Percentiles rank a stretch among this genome's conserved stretches.
These are phyloP conservation scores for Lutraria rhynchaena DNA, from an alignment of 1,140 invertebrate species.

Conservation along the genomic window DNA sequence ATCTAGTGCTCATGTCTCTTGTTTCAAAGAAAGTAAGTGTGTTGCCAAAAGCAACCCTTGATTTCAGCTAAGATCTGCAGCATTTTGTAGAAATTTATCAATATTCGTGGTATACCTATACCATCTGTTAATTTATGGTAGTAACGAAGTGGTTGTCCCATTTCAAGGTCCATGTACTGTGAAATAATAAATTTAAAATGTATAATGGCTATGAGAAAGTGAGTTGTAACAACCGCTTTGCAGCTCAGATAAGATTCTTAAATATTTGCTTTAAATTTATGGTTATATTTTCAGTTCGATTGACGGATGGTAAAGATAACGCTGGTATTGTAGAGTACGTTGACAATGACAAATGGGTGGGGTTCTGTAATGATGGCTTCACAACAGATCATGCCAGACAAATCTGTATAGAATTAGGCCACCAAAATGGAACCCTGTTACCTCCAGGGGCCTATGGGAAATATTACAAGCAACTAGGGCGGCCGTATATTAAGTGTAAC, in stretches of 20 bases:
- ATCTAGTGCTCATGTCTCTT: conserved; percentile 31
- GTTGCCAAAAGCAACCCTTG: too few relatives aligned
- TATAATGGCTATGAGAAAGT: too few relatives aligned
- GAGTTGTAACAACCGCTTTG: too few relatives aligned
- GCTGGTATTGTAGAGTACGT: conserved; percentile 34
- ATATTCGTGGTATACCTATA: too few relatives aligned
- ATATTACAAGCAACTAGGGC: conserved; percentile 10
- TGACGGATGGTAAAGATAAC: conserved; percentile 24
- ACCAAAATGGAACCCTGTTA: conserved; percentile 59
- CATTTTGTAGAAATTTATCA: too few relatives aligned
- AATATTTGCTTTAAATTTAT: too few relatives aligned
- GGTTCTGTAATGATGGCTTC: conserved; percentile 66
- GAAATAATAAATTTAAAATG: too few relatives aligned
- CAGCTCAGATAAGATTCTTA: too few relatives aligned
- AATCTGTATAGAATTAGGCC: conserved; percentile 88
- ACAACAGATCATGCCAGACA: conserved; percentile 84
- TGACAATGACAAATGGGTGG: conserved; percentile 55
- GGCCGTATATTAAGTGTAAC: conserved; percentile 24
- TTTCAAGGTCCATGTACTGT: too few relatives aligned
- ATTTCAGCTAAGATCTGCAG: too few relatives aligned
- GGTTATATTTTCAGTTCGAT: conserved; percentile 20
- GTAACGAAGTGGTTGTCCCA: too few relatives aligned
- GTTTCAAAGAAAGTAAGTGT: conserved; percentile 45
- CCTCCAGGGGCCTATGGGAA: conserved; percentile 22
- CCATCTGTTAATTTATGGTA: too few relatives aligned